phyloP scores from a whole-genome alignment of 2,113 vertebrate genomes.

The Furnarius figulus region DNA sequence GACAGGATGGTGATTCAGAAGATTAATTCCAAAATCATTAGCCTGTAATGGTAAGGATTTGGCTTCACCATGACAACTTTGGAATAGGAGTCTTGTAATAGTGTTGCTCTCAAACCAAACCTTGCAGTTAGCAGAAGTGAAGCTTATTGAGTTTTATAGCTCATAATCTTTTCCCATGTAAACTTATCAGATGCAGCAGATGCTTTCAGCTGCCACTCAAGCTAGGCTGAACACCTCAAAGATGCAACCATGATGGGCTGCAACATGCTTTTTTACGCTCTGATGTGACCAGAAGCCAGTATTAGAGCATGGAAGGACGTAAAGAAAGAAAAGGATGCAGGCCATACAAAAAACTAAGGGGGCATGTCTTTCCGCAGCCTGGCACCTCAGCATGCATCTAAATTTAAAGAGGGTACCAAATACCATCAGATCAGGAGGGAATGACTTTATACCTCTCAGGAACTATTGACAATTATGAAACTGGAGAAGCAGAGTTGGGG shows the following conservation, averaged over 20 bases:
- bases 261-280: not conserved
- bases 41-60: not conserved
- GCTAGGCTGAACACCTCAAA: not conserved
- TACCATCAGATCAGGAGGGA: not conserved
- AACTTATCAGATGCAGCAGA: not conserved
- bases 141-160: not conserved
- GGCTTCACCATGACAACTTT: not conserved
- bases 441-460: accelerated
- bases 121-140: not conserved
- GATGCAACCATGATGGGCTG: not conserved
- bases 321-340: not conserved
- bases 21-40: not conserved
- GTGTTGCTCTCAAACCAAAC: not conserved
- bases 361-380: not conserved
- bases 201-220: not conserved
- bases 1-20: not conserved
- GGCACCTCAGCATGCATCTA: not conserved
- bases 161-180: not conserved
- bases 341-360: not conserved
- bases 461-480: not conserved
- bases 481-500: not conserved
- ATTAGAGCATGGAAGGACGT: not conserved
- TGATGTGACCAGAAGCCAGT: not conserved
- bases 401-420: not conserved
- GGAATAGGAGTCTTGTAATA: not conserved